A percentile compares a stretch with the other conserved stretches of the same genome.
These are phyloP conservation scores for Orientallactaga bullata DNA, from an alignment of 2,113 vertebrate species.

Conservation along the genomic window DNA sequence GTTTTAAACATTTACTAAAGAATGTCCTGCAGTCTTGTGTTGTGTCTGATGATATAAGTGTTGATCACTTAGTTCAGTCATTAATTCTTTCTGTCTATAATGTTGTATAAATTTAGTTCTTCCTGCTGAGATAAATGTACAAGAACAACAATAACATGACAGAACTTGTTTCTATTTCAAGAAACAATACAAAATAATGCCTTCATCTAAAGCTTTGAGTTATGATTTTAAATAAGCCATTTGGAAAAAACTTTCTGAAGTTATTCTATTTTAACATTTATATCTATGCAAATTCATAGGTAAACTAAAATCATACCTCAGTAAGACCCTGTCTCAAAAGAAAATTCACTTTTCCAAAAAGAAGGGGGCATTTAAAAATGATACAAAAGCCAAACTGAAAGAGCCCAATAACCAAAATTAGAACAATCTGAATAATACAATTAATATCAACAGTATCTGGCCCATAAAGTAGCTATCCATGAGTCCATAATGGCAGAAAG, in stretches of 20 bases:
- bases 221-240: conserved; percentile 44
- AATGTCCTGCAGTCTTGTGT: neutral
- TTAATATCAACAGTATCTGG: neutral
- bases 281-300: conserved; percentile 53
- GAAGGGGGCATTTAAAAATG: neutral
- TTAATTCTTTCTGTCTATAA: conserved; percentile 53
- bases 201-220: conserved; percentile 32
- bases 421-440: neutral
- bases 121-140: conserved; percentile 66
- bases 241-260: conserved; percentile 24
- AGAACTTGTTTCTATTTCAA: conserved; percentile 47
- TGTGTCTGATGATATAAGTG: conserved; percentile 62
- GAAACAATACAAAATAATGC: conserved; percentile 57
- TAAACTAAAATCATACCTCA: neutral
- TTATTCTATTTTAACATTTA: conserved; percentile 53
- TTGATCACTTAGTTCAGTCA: conserved; percentile 51
- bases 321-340: neutral
- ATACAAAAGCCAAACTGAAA: neutral
- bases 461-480: neutral
- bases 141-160: conserved; percentile 67
- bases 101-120: conserved; percentile 55
- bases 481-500: neutral
- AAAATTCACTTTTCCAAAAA: neutral
- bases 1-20: conserved; percentile 43
- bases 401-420: neutral